Evolutionary conservation across 2,888 invertebrate species (phyloP).

Genomic region (Erebia aethiops): DNA sequence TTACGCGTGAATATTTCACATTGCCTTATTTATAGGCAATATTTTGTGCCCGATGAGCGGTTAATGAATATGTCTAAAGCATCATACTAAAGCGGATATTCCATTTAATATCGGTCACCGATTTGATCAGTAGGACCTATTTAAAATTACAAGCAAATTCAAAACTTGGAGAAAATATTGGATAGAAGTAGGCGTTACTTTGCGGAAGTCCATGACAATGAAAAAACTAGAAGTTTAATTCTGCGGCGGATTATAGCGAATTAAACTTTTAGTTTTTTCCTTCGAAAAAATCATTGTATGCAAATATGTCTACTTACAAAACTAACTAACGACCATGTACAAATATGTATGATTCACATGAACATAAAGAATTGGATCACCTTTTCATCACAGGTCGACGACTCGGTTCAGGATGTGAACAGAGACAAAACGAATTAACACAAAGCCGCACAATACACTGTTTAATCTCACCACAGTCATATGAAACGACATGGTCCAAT

Average conservation of each 20-base stretch:
- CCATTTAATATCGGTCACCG: neutral
- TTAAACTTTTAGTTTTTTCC: too few relatives aligned
- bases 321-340: conserved; percentile 35
- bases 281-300: neutral
- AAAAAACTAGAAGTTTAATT: too few relatives aligned
- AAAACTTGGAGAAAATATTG: too few relatives aligned
- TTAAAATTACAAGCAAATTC: neutral
- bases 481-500: conserved; percentile 34
- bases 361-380: conserved; percentile 48
- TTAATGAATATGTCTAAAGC: conserved; percentile 11
- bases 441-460: conserved; percentile 57
- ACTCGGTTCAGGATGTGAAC: conserved; percentile 75
- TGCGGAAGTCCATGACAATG: too few relatives aligned
- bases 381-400: conserved; percentile 71
- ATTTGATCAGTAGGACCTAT: too few relatives aligned
- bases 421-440: conserved; percentile 70
- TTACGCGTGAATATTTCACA: neutral
- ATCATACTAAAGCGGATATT: neutral
- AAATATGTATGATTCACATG: conserved; percentile 28
- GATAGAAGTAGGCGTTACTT: too few relatives aligned
- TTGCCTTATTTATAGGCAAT: conserved; percentile 5
- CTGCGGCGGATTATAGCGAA: too few relatives aligned
- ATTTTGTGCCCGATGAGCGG: conserved; percentile 1
- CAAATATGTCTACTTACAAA: neutral
- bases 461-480: conserved; percentile 45